Evolutionary conservation across 2,888 invertebrate species (phyloP).

Genomic region (Erannis defoliaria): DNA sequence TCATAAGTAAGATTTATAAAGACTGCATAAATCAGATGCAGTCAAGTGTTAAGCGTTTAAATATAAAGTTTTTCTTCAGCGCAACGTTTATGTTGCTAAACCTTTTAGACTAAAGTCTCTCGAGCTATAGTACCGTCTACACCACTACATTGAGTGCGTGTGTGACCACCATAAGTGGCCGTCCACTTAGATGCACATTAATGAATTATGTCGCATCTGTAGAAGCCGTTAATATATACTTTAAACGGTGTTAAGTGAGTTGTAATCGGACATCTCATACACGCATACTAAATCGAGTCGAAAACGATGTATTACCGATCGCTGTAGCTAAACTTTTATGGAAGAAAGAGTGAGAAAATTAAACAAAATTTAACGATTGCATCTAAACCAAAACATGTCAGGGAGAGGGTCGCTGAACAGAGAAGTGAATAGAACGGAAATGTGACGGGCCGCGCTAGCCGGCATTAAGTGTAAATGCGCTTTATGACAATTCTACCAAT

Average conservation of each 20-base stretch:
- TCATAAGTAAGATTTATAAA: too few species aligned
- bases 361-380: too few species aligned
- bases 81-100: too few species aligned
- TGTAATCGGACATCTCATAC: conserved; percentile 54
- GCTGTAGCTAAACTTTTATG: conserved; percentile 9
- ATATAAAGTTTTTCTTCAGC: too few species aligned
- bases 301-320: conserved; percentile 10
- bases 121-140: conserved; percentile 18
- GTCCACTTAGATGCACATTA: conserved; percentile 71
- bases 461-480: too few species aligned
- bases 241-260: conserved; percentile 65
- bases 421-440: too few species aligned
- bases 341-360: conserved; percentile 6
- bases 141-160: conserved; percentile 51
- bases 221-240: conserved; percentile 69
- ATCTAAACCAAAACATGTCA: too few species aligned
- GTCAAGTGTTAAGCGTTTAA: too few species aligned
- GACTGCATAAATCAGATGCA: too few species aligned
- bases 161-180: conserved; percentile 72
- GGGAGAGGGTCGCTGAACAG: too few species aligned
- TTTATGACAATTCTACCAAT: too few species aligned
- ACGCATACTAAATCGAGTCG: conserved; percentile 55
- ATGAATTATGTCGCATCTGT: conserved; percentile 71
- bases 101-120: not conserved
- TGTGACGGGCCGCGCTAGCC: too few species aligned